Base-by-base conservation (phyloP, 2,113 vertebrate genomes). In the Dasyornis broadbenti region DNA sequence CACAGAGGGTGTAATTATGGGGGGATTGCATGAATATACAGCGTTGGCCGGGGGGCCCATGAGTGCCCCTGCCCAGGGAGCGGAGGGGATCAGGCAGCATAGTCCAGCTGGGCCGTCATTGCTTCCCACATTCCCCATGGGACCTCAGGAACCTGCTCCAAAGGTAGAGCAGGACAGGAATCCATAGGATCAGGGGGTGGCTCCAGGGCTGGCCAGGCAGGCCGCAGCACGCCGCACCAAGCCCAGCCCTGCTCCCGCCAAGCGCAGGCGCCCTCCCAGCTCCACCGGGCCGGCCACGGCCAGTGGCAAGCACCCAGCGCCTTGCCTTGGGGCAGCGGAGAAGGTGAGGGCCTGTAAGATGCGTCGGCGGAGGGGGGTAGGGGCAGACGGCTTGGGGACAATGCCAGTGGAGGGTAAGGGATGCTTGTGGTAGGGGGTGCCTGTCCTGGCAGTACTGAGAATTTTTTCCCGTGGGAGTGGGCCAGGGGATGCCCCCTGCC, bases 1-100 rank as follows among this genome's bases (percentile, higher is more conserved):
- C 9, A n/a, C 60, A 15, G 54, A 95, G 69, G 85, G 78, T 92
- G 86, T 95, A 95, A 92, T 96, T 95, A 95, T 1, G 68, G 87
- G 85, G 95, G 66, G 18, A 69, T 89, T 95, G 72, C 40, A 0
- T 1, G 91, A 91, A 83, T 79, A 54, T 59, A 15, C 76, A 80
- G 47, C 61, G 19, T 49, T 49, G 79, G 35, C 49, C 7, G 12
- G 71, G 47, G 40, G 66, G 15, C 44, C 47, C 33, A 22, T 0
- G 10, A 30, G 11, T 39, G 71, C 56, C n/a, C 39, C 37, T 68
- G 50, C 31, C 47, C 2, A 1, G 39, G 31, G 26, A 65, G 4
- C 0, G 3, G 16, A 86, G 47, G 28, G 39, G 47, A 57, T 20
- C 57, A 5, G 63, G 76, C 4, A 30, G 10, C 14, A 4, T 1